Base-by-base conservation (phyloP, 2,888 invertebrate genomes). In the Eurytoma adleriae region DNA sequence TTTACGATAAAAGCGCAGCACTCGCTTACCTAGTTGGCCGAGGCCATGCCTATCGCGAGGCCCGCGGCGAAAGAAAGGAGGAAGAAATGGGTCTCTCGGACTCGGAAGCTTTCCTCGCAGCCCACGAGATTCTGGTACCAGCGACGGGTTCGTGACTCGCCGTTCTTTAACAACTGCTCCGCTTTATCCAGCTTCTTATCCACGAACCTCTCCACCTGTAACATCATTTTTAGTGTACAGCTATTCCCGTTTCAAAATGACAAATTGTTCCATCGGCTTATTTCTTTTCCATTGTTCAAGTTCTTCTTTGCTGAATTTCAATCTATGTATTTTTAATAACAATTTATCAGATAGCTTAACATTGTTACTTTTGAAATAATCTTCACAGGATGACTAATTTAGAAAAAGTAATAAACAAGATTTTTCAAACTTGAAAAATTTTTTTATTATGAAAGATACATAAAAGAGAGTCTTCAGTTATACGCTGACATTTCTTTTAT, bases 101-200 rank as follows among this genome's bases (percentile, higher is more conserved):
- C 92, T 89, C 93, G 93, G 87, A 94, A 94, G 16, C 92, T 91
- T 83, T 94, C 93, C 83, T 94, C 94, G 27, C 94, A 93, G 84
- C 94, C 94, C 84, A 94, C 94, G 66, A 95, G 89, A 83, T 93
- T 93, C 81, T 94, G 92, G 87, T 95, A 96, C 96, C 96, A 97
- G 87, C 93, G 94, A 86, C 94, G 95, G 16, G 94, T 95, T 89
- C 94, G 94, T 75, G 92, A 91, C 90, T 95, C 93, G 85, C 95
- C 94, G 87, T 94, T 93, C 91, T 94, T 95, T 82, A 96, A 86
- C 80, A 94, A 88, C 85, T 94, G 94, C 91, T 96, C 96, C 75
- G 96, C 96, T 91, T 95, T 95, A 88, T 96, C 95, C 84, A 96
- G 85, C 92, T 96, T 96, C 84, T 94, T 94, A 89, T 96, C 96